Evolutionary conservation across 2,888 invertebrate genomes (phyloP).

Genomic region (Drosophila quasianomalipes): DNA sequence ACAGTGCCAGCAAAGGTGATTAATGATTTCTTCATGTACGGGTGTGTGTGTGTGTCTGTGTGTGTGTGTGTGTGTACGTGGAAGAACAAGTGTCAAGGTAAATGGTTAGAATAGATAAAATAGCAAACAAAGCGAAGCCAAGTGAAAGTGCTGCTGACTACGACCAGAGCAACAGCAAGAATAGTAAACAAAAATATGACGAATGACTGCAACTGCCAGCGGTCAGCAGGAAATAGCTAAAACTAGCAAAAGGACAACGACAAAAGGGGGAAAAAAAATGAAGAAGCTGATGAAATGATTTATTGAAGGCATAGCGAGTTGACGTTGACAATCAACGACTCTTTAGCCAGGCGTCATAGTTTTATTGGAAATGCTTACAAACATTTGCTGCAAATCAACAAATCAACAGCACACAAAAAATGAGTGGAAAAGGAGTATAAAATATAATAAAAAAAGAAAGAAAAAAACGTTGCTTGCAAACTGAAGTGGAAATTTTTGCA

Average conservation of each 20-base stretch:
- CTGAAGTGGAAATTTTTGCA: slow-evolving; percentile 78
- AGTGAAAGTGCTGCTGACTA: slow-evolving; percentile 28
- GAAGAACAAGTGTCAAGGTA: slow-evolving; percentile 18
- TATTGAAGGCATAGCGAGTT: slow-evolving; percentile 39
- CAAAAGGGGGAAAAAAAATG: slow-evolving; percentile 4
- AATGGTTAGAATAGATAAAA: slow-evolving; percentile 12
- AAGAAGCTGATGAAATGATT: slow-evolving; percentile 52
- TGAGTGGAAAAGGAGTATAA: background rate
- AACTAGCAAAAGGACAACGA: slow-evolving; percentile 36
- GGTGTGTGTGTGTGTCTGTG: background rate
- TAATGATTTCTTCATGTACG: slow-evolving; percentile 29
- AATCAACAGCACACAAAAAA: slow-evolving; percentile 58
- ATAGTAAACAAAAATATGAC: slow-evolving; percentile 50
- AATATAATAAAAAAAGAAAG: slow-evolving; percentile 24
- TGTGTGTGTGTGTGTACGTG: slow-evolving; percentile 5
- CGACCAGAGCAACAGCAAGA: slow-evolving; percentile 31
- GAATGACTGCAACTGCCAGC: slow-evolving; percentile 43
- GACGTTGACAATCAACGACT: slow-evolving; percentile 50
- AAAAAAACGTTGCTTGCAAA: slow-evolving; percentile 55
- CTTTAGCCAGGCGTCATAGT: slow-evolving; percentile 9
- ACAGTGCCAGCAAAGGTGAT: slow-evolving; percentile 39
- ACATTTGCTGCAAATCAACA: slow-evolving; percentile 77
- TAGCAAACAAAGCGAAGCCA: slow-evolving; percentile 16
- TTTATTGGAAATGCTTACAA: slow-evolving; percentile 66
- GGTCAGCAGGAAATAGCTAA: slow-evolving; percentile 36